Conservation (phyloP, 2,113 vertebrate genomes). For the Mobula birostris region DNA sequence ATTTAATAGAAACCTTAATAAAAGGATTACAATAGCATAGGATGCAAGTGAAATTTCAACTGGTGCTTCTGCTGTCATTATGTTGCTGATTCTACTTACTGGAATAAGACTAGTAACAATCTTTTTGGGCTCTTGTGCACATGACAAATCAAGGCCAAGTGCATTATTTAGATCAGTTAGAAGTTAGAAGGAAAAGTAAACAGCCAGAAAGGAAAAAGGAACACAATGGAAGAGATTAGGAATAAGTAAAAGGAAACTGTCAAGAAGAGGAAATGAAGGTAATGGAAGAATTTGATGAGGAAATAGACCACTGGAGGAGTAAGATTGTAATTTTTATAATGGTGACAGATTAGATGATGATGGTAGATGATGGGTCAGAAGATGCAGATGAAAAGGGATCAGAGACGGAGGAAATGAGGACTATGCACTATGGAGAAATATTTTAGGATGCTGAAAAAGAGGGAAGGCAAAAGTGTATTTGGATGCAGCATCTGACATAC, state of each 20-base stretch:
- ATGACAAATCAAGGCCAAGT: neutral
- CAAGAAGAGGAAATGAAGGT: neutral
- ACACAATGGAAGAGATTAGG: neutral
- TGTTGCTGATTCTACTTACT: neutral
- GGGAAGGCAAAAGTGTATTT: neutral
- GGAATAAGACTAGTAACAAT: neutral
- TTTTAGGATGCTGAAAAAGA: too few relatives aligned
- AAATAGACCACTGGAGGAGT: neutral
- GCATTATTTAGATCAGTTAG: neutral
- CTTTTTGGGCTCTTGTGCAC: neutral
- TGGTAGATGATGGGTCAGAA: neutral
- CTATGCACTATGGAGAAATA: too few relatives aligned
- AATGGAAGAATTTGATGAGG: neutral
- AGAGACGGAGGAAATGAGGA: too few relatives aligned
- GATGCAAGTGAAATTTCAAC: neutral
- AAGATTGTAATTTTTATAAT: too few relatives aligned
- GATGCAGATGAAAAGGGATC: too few relatives aligned
- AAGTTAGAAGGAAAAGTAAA: neutral
- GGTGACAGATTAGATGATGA: neutral
- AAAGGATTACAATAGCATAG: neutral
- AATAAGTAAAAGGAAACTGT: neutral
- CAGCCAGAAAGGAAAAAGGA: neutral
- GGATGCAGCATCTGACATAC: too few relatives aligned
- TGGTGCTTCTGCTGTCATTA: neutral
- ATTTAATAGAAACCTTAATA: too few relatives aligned